These are phyloP conservation scores for Ligdia adustata DNA, from an alignment of 2,888 invertebrate species.

Conservation along the genomic window DNA sequence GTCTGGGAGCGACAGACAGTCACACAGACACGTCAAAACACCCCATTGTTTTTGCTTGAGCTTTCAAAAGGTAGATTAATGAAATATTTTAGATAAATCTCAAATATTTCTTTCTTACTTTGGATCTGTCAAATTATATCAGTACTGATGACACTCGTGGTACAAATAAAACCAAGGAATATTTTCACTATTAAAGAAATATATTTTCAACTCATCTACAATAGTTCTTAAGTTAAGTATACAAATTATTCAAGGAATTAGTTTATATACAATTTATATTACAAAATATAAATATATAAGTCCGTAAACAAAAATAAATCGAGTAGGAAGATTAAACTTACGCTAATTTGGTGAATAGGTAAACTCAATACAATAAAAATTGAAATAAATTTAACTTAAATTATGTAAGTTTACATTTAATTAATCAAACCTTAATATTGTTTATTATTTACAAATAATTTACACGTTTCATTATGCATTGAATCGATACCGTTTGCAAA, in stretches of 20 bases:
- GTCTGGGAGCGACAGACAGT: no score
- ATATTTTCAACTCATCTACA: conserved; percentile 65
- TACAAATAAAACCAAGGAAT: conserved; percentile 30
- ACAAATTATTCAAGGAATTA: conserved; percentile 63
- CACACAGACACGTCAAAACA: no score
- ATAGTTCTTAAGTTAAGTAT: conserved; percentile 58
- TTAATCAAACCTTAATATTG: conserved; percentile 19
- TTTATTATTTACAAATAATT: conserved; percentile 58
- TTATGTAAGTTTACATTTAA: conserved; percentile 20
- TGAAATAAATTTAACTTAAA: conserved; percentile 40
- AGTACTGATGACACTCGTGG: no score
- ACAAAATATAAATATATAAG: conserved; percentile 46
- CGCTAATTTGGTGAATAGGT: conserved; percentile 57
- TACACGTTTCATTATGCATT: conserved; percentile 52
- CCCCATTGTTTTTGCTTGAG: no score
- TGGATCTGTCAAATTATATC: no score
- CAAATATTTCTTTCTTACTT: no score
- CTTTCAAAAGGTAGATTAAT: no score
- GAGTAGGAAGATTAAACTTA: conserved; percentile 44
- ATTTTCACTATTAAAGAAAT: conserved; percentile 65
- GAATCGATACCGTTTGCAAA: no score
- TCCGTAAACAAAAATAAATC: conserved; percentile 53
- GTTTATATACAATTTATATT: conserved; percentile 62
- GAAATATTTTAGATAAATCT: no score
- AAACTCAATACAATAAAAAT: conserved; percentile 45